phyloP scores from a whole-genome alignment of 2,113 vertebrate genomes.

The Genyomyrus donnyi region DNA sequence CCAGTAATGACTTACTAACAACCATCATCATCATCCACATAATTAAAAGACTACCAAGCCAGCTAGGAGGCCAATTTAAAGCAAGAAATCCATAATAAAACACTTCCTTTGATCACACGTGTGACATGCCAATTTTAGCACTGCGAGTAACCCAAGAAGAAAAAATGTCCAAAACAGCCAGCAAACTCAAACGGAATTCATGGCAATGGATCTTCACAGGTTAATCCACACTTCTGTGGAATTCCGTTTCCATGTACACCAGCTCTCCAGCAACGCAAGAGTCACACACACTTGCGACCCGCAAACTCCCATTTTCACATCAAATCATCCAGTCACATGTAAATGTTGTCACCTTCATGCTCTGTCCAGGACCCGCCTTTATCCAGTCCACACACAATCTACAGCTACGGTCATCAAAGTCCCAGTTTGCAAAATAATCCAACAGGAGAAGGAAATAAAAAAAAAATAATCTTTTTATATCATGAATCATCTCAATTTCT shows the following conservation, averaged over 20 bases:
- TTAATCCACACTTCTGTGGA: background rate
- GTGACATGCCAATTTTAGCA: background rate
- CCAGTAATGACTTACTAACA: background rate
- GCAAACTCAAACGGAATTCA: background rate
- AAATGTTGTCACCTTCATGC: background rate
- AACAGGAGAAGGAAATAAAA: background rate
- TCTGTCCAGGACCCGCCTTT: background rate
- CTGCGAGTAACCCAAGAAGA: background rate
- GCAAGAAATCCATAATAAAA: background rate
- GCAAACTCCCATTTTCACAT: background rate
- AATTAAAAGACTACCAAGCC: background rate
- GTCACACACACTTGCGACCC: background rate
- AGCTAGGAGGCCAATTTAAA: background rate
- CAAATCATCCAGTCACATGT: background rate
- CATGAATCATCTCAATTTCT: background rate
- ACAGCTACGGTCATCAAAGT: background rate
- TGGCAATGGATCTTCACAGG: background rate
- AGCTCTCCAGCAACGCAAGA: background rate
- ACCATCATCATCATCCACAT: background rate
- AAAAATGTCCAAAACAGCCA: background rate
- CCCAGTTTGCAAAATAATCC: background rate
- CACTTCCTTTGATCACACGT: background rate
- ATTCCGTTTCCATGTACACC: background rate
- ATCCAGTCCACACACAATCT: background rate
- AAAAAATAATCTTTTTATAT: background rate